A percentile compares a stretch with the other conserved stretches of the same genome.
These are phyloP conservation scores for Punctoribates punctum DNA, from an alignment of 2,888 invertebrate species.

Conservation along the genomic window DNA sequence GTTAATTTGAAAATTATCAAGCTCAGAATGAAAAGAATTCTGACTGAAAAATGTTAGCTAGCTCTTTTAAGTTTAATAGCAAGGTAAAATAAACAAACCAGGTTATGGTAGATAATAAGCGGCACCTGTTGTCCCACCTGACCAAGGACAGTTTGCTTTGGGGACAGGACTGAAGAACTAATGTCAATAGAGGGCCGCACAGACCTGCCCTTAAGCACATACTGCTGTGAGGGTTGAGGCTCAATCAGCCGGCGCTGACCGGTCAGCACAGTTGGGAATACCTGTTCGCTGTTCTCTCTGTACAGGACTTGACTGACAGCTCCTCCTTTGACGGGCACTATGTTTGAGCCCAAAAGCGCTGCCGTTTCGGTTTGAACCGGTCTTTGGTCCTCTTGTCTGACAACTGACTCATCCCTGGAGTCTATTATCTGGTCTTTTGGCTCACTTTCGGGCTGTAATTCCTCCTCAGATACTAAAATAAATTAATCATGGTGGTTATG, in stretches of 20 bases:
- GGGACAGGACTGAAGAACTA: neutral
- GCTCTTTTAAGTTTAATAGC: no score
- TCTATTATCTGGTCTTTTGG: no score
- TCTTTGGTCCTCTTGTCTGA: no score
- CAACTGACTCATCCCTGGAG: no score
- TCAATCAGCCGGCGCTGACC: constrained; percentile 17
- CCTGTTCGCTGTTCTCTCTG: neutral
- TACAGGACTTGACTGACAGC: neutral
- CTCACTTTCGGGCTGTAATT: no score
- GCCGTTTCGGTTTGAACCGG: no score
- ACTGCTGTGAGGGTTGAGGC: neutral
- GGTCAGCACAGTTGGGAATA: constrained; percentile 2
- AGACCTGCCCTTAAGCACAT: neutral
- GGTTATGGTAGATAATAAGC: neutral
- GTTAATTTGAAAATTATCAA: no score
- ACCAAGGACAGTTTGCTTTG: neutral
- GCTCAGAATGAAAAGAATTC: no score
- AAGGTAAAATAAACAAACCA: neutral
- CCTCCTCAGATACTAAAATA: no score
- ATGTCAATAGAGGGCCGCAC: neutral
- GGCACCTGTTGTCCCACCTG: neutral
- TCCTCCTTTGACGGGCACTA: neutral
- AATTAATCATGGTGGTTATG: no score
- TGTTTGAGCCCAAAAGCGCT: neutral
- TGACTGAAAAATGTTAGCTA: no score